Percentiles rank a stretch among this genome's conserved stretches.
These are phyloP conservation scores for Aricia agestis DNA, from an alignment of 1,140 invertebrate genomes.

Conservation along the genomic window DNA sequence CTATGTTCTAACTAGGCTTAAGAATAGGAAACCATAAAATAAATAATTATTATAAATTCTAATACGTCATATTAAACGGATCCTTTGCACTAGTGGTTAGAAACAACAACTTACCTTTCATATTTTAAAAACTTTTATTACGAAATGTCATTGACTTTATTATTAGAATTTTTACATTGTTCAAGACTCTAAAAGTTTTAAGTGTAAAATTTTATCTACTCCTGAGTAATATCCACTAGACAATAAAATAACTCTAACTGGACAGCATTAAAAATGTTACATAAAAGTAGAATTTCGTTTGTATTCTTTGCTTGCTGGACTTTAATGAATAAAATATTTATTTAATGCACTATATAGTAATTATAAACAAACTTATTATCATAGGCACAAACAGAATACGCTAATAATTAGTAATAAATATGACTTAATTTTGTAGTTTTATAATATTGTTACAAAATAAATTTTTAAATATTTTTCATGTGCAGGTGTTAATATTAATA, in stretches of 20 bases:
- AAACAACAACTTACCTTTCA: not conserved
- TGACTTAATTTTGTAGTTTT: too few species aligned
- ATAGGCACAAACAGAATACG: too few species aligned
- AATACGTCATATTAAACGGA: too few species aligned
- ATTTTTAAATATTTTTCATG: too few species aligned
- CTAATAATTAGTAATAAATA: too few species aligned
- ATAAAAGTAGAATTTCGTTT: not conserved
- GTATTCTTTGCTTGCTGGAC: not conserved
- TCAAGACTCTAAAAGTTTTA: slow-evolving; percentile 7
- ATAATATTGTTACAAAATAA: too few species aligned
- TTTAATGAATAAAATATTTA: not conserved
- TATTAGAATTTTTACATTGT: slow-evolving; percentile 2
- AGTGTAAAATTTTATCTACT: slow-evolving; percentile 11
- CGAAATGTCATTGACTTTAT: slow-evolving; percentile 4
- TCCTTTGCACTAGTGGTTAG: not conserved
- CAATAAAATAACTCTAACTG: slow-evolving; percentile 9
- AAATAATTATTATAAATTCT: too few species aligned
- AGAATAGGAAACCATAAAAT: too few species aligned
- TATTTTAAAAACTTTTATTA: not conserved
- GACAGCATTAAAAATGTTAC: not conserved
- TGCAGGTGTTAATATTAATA: too few species aligned
- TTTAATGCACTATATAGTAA: too few species aligned
- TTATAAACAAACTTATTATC: too few species aligned
- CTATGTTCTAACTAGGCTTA: too few species aligned
- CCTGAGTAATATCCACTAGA: slow-evolving; percentile 1